phyloP scores from a whole-genome alignment of 1,140 invertebrate genomes.

The Drosophila parvula region DNA sequence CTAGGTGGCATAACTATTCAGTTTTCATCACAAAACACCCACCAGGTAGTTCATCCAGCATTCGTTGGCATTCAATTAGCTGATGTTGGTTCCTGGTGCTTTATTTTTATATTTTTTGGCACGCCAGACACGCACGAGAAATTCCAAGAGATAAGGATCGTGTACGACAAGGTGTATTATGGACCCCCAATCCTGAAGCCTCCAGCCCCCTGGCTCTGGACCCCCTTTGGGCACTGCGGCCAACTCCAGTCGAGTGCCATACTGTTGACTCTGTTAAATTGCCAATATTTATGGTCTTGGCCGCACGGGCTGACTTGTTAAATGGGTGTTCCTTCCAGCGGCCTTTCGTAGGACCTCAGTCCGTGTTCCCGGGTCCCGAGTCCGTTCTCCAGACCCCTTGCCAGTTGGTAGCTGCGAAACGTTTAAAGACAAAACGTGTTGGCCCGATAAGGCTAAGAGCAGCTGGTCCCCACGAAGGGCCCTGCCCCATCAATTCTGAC shows the following conservation, averaged over 20 bases:
- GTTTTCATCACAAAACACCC: background rate
- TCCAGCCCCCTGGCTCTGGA: slow-evolving; percentile 5
- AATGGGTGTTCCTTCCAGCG: slow-evolving; percentile 78
- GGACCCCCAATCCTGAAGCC: slow-evolving; percentile 59
- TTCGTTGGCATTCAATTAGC: slow-evolving; percentile 26
- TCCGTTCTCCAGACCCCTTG: slow-evolving; percentile 11
- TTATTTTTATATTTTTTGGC: slow-evolving; percentile 75
- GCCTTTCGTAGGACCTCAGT: slow-evolving; percentile 23
- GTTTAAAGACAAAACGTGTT: slow-evolving; percentile 81
- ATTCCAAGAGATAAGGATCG: slow-evolving; percentile 83
- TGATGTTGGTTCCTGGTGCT: slow-evolving; percentile 16
- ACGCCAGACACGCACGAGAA: slow-evolving; percentile 78
- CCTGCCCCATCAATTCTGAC: slow-evolving; percentile 70
- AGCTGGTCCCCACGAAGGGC: slow-evolving; percentile 20
- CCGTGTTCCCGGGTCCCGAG: slow-evolving; percentile 3
- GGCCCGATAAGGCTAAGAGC: slow-evolving; percentile 37
- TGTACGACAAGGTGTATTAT: slow-evolving; percentile 84
- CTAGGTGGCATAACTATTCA: too few species aligned
- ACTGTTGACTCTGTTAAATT: slow-evolving; percentile 83
- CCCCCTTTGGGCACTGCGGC: slow-evolving; percentile 12
- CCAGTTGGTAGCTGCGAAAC: slow-evolving; percentile 74
- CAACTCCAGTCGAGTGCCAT: slow-evolving; percentile 67
- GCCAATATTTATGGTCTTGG: slow-evolving; percentile 80
- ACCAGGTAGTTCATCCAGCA: slow-evolving; percentile 23
- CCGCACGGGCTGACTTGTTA: slow-evolving; percentile 77